Conservation (phyloP, 1,140 invertebrate genomes). For the Ylistrum balloti region DNA sequence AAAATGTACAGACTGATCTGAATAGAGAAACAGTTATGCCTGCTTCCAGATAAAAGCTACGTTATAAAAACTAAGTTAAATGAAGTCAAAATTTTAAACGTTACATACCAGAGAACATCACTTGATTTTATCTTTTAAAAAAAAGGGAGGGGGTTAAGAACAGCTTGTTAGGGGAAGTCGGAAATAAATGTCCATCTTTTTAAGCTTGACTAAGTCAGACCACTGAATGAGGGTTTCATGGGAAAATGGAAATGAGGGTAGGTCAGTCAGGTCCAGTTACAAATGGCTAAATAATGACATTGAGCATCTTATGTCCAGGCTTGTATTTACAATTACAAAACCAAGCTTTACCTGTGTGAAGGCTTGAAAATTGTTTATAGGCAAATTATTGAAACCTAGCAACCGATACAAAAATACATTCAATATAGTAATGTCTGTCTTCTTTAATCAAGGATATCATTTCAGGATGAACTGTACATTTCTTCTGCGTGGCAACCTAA, state of each 20-base stretch:
- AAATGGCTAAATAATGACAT: constrained; percentile 21
- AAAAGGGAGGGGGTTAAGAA: no score
- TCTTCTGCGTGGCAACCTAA: not conserved
- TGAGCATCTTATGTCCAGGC: not conserved
- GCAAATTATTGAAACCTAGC: not conserved
- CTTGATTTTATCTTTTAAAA: no score
- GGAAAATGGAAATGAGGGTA: not conserved
- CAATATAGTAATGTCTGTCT: not conserved
- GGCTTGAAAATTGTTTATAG: no score
- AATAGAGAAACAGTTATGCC: no score
- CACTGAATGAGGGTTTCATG: not conserved
- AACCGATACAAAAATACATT: not conserved
- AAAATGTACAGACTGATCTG: no score
- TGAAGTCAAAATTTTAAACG: no score
- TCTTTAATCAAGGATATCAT: not conserved
- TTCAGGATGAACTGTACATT: not conserved
- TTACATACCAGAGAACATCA: no score
- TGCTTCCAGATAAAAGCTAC: no score
- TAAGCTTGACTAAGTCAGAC: not conserved
- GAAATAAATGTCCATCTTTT: not conserved
- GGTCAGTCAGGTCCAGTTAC: not conserved
- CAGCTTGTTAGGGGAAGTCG: no score
- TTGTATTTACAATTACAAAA: constrained; percentile 19
- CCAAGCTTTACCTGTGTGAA: not conserved
- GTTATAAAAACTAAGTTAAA: no score